Percentiles rank a stretch among this genome's conserved stretches.
phyloP scores from a whole-genome alignment of 2,797 vertebrate species.

The Sebastes hubbsi region DNA sequence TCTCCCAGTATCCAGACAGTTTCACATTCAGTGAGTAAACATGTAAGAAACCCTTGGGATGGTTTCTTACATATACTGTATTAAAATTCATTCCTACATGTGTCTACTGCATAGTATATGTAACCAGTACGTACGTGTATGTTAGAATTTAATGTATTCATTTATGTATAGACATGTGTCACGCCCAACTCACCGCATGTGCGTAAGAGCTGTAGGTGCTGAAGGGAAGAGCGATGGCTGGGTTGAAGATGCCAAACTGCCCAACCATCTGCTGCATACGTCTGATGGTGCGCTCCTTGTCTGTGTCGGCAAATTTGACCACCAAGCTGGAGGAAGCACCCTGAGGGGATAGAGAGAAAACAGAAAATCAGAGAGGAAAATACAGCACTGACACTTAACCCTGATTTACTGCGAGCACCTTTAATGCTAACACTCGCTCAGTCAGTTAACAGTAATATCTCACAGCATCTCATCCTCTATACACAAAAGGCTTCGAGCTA shows the following conservation, averaged over 20 bases:
- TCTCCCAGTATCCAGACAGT: neutral
- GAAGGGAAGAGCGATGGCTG: conserved; percentile 95
- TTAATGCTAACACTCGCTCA: neutral
- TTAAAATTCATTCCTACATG: neutral
- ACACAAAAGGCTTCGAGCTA: neutral
- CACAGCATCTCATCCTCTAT: neutral
- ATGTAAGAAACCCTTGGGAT: neutral
- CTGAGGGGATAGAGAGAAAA: conserved; percentile 76
- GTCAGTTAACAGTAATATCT: neutral
- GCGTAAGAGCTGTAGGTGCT: conserved; percentile 98
- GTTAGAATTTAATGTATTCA: neutral
- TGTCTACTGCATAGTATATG: neutral
- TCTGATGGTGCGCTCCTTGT: conserved; percentile 97
- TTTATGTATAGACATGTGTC: conserved; percentile 1
- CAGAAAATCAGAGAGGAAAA: conserved; percentile 49
- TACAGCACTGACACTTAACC: conserved; percentile 58
- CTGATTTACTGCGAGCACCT: conserved; percentile 16
- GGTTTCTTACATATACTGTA: neutral
- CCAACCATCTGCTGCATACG: conserved; percentile 99
- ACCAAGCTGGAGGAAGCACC: conserved; percentile 99
- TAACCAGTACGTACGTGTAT: neutral
- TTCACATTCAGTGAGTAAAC: neutral
- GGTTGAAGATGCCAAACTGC: conserved; percentile 98
- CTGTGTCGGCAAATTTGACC: conserved; percentile 99
- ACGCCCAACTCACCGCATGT: conserved; percentile 92